These are phyloP conservation scores for Mobula birostris DNA, from an alignment of 2,113 vertebrate genomes.

Conservation along the genomic window DNA sequence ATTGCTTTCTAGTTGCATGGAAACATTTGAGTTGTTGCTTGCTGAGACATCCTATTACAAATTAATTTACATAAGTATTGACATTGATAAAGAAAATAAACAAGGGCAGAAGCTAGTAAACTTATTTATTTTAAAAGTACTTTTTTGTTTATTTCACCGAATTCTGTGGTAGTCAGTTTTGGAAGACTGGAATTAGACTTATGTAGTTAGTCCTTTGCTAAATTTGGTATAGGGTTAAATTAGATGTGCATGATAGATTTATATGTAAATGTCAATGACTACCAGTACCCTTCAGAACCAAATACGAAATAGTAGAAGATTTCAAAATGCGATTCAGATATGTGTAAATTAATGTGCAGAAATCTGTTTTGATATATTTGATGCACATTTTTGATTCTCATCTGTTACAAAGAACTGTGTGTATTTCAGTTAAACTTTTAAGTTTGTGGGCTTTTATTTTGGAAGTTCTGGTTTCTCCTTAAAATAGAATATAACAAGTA, in stretches of 20 bases:
- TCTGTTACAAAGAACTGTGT: background rate
- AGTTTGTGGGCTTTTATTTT: background rate
- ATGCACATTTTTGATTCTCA: background rate
- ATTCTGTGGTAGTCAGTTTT: background rate
- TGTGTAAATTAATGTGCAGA: background rate
- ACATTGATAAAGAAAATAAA: background rate
- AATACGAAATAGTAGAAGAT: background rate
- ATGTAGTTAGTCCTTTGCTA: background rate
- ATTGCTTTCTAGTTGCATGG: background rate
- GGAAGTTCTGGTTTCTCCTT: background rate
- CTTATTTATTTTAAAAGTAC: no score
- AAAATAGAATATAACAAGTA: conserved; percentile 48
- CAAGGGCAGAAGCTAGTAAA: background rate
- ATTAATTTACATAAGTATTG: background rate
- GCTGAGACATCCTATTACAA: background rate
- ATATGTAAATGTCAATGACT: background rate
- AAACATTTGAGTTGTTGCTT: background rate
- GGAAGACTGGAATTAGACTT: conserved; percentile 2
- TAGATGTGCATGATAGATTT: background rate
- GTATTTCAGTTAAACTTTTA: background rate
- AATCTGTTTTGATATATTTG: background rate
- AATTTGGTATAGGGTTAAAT: background rate
- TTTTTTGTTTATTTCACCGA: background rate
- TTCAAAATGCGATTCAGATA: background rate
- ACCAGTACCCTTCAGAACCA: background rate